Evolutionary conservation across 2,797 vertebrate species (phyloP).

Genomic region (Pitangus sulphuratus): DNA sequence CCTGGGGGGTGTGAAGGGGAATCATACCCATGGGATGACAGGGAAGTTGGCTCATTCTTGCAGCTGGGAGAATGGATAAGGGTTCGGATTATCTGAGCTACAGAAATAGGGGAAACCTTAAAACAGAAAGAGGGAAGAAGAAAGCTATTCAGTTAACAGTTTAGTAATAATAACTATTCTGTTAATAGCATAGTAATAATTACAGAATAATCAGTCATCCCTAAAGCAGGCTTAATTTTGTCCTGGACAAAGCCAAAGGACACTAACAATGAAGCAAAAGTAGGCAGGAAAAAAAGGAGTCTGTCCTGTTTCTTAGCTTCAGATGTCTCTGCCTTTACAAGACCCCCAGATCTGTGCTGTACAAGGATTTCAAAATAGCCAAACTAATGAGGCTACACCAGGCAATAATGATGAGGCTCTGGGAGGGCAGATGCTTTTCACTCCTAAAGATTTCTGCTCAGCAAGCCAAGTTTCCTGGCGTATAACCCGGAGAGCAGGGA

Average conservation of each 20-base stretch:
- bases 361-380: not conserved
- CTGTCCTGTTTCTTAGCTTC: not conserved
- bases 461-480: constrained; percentile 23
- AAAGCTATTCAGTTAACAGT: not conserved
- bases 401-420: not conserved
- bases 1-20: constrained; percentile 1
- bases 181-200: not conserved
- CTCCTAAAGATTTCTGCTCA: not conserved
- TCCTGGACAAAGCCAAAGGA: not conserved
- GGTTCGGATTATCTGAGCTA: not conserved
- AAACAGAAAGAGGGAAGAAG: not conserved
- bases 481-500: not conserved
- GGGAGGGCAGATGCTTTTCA: not conserved
- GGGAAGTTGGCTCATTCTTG: constrained; percentile 9
- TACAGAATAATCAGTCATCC: not conserved
- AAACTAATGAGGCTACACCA: not conserved
- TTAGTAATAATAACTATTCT: not conserved
- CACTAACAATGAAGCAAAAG: not conserved
- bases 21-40: constrained; percentile 52
- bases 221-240: not conserved
- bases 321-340: not conserved
- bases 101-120: not conserved
- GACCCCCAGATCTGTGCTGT: not conserved
- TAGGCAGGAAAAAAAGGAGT: fast-evolving
- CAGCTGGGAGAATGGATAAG: not conserved